Conservation (phyloP, 1,140 invertebrate species). For the Lucilia cuprina region DNA sequence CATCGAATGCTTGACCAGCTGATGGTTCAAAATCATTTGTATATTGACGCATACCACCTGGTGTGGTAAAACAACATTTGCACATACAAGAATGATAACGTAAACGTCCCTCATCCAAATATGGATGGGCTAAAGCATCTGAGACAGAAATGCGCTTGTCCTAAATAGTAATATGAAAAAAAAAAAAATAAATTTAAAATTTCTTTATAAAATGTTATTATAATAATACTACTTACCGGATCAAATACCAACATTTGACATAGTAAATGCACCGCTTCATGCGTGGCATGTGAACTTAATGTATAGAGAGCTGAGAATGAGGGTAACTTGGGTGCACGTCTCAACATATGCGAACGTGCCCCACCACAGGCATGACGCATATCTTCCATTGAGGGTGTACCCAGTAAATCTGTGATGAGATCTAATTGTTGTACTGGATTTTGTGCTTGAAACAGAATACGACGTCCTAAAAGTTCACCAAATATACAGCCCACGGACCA, state of each 20-base stretch:
- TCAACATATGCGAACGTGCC: conserved; percentile 90
- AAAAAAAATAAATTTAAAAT: background rate
- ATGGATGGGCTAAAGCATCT: conserved; percentile 94
- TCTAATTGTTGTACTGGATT: conserved; percentile 96
- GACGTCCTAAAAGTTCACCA: conserved; percentile 90
- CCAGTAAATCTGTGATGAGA: conserved; percentile 94
- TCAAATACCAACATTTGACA: conserved; percentile 98
- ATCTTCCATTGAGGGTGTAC: conserved; percentile 94
- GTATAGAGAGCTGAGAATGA: conserved; percentile 91
- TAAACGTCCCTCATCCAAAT: conserved; percentile 95
- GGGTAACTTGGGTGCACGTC: conserved; percentile 85
- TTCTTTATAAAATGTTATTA: background rate
- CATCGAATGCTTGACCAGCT: conserved; percentile 88
- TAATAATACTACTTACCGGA: conserved; percentile 73
- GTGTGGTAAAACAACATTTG: conserved; percentile 90
- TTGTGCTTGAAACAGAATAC: conserved; percentile 97
- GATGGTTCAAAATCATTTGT: conserved; percentile 92
- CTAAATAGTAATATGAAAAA: conserved; percentile 63
- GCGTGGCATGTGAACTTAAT: conserved; percentile 89
- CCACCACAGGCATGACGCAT: conserved; percentile 97
- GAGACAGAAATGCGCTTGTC: conserved; percentile 93
- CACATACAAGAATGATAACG: conserved; percentile 99
- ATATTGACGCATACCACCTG: conserved; percentile 81
- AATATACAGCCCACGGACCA: conserved; percentile 99
- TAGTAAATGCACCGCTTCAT: conserved; percentile 97